phyloP scores from a whole-genome alignment of 2,113 vertebrate species.

The Onychostruthus taczanowskii region DNA sequence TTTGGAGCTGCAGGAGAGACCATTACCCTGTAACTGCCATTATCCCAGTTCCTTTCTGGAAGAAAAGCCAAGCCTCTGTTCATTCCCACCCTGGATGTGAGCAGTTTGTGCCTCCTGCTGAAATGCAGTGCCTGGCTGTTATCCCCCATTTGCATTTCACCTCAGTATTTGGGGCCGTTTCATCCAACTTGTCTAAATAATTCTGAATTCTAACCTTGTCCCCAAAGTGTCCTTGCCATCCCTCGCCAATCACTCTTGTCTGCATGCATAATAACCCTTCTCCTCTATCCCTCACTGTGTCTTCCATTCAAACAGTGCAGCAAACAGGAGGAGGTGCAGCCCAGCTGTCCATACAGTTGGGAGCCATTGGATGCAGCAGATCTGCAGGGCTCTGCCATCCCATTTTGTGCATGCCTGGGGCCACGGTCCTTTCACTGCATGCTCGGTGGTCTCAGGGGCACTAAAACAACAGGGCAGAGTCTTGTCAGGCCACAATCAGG shows the following conservation, averaged over 20 bases:
- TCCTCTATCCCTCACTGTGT: neutral
- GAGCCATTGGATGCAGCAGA: neutral
- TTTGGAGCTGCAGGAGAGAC: neutral
- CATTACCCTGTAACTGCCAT: neutral
- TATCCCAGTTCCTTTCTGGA: neutral
- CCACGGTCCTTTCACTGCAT: neutral
- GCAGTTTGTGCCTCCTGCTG: neutral
- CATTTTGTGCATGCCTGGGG: neutral
- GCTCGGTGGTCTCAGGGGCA: neutral
- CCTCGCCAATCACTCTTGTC: neutral
- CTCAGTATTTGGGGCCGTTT: neutral
- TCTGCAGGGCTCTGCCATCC: neutral
- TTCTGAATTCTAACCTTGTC: constrained; percentile 38
- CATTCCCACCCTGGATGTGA: neutral
- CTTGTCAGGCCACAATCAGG: neutral
- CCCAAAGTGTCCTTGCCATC: constrained; percentile 20
- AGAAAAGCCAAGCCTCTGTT: neutral
- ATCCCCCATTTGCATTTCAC: neutral
- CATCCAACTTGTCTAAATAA: neutral
- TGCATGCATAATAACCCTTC: constrained; percentile 31
- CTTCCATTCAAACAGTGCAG: neutral
- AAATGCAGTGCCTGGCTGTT: neutral
- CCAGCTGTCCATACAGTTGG: neutral
- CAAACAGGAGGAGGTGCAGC: neutral
- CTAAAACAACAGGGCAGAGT: neutral